phyloP scores from a whole-genome alignment of 2,888 invertebrate species.

The Agonopterix heracliana region DNA sequence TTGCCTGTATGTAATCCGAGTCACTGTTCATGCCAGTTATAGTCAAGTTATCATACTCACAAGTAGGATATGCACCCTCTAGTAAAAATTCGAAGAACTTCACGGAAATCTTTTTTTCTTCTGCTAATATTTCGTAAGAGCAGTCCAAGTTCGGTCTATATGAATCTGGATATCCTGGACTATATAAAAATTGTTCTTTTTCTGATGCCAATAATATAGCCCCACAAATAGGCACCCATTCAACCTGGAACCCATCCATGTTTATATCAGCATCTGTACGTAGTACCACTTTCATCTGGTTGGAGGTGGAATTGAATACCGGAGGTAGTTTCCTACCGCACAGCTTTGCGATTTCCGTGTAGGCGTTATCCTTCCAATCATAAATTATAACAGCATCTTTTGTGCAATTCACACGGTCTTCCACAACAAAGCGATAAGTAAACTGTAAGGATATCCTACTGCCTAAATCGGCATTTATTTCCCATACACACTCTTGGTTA shows the following conservation, averaged over 20 bases:
- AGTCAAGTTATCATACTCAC: conserved; percentile 75
- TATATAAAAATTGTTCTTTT: conserved; percentile 73
- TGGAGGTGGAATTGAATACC: conserved; percentile 77
- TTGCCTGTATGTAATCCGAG: conserved; percentile 21
- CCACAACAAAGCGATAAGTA: conserved; percentile 83
- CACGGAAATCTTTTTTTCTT: conserved; percentile 60
- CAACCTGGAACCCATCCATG: conserved; percentile 84
- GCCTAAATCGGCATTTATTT: conserved; percentile 78
- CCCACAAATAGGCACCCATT: conserved; percentile 83
- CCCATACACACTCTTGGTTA: conserved; percentile 89
- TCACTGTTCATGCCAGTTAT: conserved; percentile 28
- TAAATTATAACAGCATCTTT: conserved; percentile 85
- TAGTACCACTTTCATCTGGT: conserved; percentile 82
- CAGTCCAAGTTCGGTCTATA: conserved; percentile 80
- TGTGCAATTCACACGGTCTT: conserved; percentile 80
- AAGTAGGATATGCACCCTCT: conserved; percentile 51
- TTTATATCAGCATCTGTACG: conserved; percentile 79
- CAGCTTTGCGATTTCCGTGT: conserved; percentile 71
- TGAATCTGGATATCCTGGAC: conserved; percentile 83
- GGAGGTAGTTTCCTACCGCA: conserved; percentile 82
- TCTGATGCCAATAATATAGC: conserved; percentile 76
- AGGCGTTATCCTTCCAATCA: conserved; percentile 72
- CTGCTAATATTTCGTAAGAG: conserved; percentile 77
- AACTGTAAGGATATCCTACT: conserved; percentile 82
- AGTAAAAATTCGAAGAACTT: conserved; percentile 78